phyloP scores from a whole-genome alignment of 2,113 vertebrate genomes.

The Pseudolaguvia tuberculata region DNA sequence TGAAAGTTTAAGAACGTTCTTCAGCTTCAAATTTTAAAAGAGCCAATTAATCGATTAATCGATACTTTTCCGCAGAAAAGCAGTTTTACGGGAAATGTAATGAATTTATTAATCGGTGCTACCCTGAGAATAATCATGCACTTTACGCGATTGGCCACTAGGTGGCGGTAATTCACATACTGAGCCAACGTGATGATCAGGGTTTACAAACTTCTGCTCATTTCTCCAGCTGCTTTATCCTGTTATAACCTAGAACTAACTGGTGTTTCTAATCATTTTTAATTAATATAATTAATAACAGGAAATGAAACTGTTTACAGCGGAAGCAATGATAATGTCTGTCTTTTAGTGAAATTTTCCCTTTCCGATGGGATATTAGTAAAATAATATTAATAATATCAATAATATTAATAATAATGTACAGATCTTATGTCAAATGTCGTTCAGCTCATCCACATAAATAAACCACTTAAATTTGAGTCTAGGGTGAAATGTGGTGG shows the following conservation, averaged over 20 bases:
- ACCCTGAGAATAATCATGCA: slow-evolving; percentile 37
- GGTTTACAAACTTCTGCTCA: not conserved
- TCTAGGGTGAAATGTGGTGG: slow-evolving; percentile 27
- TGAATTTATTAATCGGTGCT: slow-evolving; percentile 8
- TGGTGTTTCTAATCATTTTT: not conserved
- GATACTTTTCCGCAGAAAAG: not conserved
- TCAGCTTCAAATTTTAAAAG: not conserved
- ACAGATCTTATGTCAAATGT: slow-evolving; percentile 44
- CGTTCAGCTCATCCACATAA: slow-evolving; percentile 64
- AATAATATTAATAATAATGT: slow-evolving; percentile 5
- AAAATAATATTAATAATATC: not conserved
- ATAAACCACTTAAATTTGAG: slow-evolving; percentile 63
- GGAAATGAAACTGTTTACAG: slow-evolving; percentile 10
- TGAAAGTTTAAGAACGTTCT: not conserved
- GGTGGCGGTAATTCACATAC: slow-evolving; percentile 53
- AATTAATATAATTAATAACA: not conserved
- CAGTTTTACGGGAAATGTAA: not conserved
- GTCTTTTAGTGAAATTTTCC: slow-evolving; percentile 48
- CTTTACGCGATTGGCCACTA: slow-evolving; percentile 54
- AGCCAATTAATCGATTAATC: not conserved
- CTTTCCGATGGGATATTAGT: slow-evolving; percentile 65
- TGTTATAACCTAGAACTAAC: not conserved
- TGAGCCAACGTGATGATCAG: slow-evolving; percentile 23
- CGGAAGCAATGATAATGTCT: not conserved
- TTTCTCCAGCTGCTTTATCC: slow-evolving; percentile 14